A percentile compares a stretch with the other conserved stretches of the same genome.
phyloP scores from a whole-genome alignment of 92 coral and sea anemone species.

The Palythoa caribaeorum region DNA sequence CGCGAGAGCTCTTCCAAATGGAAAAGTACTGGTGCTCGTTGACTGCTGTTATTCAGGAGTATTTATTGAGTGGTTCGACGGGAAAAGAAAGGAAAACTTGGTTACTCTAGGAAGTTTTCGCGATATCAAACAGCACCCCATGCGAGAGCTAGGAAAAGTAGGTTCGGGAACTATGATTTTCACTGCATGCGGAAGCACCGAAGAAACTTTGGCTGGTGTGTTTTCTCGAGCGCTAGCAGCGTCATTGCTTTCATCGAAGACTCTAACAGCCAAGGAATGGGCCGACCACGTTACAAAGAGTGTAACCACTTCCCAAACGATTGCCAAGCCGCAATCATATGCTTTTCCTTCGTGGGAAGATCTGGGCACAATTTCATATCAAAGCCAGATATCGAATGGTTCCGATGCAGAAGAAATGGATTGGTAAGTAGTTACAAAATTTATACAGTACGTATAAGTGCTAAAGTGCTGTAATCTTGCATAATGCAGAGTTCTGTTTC shows the following conservation, averaged over 20 bases:
- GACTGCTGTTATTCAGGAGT: not conserved
- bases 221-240: not conserved
- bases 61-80: not conserved
- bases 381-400: not conserved
- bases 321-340: not conserved
- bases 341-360: not conserved
- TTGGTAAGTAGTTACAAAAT: not conserved
- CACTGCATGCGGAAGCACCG: not conserved
- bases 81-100: not conserved
- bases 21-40: not conserved
- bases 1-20: not conserved
- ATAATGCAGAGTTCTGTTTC: too few species aligned
- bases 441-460: not conserved
- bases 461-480: too few species aligned
- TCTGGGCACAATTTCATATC: not conserved
- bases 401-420: not conserved
- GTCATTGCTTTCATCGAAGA: not conserved
- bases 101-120: not conserved
- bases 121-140: not conserved
- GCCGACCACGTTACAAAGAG: not conserved
- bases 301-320: not conserved
- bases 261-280: not conserved
- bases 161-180: not conserved
- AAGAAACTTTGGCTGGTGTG: not conserved
- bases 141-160: not conserved